A percentile compares a stretch with the other conserved stretches of the same genome.
These are phyloP conservation scores for Liopterus haemorrhoidalis DNA, from an alignment of 2,888 invertebrate species.

Conservation along the genomic window DNA sequence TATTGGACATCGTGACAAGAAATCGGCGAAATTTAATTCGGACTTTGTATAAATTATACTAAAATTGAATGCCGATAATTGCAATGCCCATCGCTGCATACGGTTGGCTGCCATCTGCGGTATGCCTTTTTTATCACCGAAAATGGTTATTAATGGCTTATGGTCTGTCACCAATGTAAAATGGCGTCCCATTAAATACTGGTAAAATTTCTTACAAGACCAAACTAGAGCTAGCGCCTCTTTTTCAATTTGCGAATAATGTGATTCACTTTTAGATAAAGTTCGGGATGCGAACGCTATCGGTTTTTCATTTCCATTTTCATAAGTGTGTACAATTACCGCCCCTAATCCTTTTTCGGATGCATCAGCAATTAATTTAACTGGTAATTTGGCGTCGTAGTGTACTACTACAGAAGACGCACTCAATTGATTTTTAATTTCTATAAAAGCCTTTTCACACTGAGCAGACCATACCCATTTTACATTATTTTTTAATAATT, in stretches of 20 bases:
- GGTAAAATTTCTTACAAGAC: slow-evolving; percentile 9
- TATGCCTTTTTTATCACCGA: slow-evolving; percentile 6
- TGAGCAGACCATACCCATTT: slow-evolving; percentile 2
- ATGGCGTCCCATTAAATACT: slow-evolving; percentile 5
- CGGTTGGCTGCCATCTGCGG: slow-evolving; percentile 15
- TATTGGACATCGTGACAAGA: slow-evolving; percentile 15
- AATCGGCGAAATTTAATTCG: slow-evolving; percentile 26
- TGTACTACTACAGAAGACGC: not conserved
- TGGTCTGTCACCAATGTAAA: slow-evolving; percentile 10
- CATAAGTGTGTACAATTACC: slow-evolving; percentile 4
- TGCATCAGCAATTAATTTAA: slow-evolving; percentile 17
- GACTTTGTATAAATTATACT: slow-evolving; percentile 25
- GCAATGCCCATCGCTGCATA: slow-evolving; percentile 25
- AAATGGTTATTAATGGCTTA: slow-evolving; percentile 14
- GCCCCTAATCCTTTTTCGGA: slow-evolving; percentile 1
- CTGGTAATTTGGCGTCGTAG: slow-evolving; percentile 9
- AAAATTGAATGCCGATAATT: slow-evolving; percentile 27
- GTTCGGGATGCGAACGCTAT: slow-evolving; percentile 21
- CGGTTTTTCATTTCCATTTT: slow-evolving; percentile 7
- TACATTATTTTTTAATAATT: slow-evolving; percentile 1
- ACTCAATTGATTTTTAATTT: slow-evolving; percentile 1
- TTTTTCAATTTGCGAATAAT: slow-evolving; percentile 16
- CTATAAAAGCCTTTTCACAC: slow-evolving; percentile 12
- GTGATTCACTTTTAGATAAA: slow-evolving; percentile 19
- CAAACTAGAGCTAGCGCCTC: slow-evolving; percentile 22